Evolutionary conservation across 1,140 invertebrate genomes (phyloP).

Genomic region (Lucilia sericata): DNA sequence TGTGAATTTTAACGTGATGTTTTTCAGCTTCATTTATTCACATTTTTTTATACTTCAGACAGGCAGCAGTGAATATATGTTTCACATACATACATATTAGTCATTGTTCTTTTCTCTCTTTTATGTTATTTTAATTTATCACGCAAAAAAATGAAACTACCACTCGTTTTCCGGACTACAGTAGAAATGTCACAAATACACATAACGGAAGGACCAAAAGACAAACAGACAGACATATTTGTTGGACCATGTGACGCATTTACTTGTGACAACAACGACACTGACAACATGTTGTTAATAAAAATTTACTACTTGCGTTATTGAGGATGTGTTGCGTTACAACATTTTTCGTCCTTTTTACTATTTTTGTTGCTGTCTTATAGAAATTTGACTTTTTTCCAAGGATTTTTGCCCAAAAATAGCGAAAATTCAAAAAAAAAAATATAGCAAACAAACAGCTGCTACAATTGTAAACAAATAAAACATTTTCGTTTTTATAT

Average conservation of each 20-base stretch:
- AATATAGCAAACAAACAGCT: background rate
- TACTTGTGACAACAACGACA: background rate
- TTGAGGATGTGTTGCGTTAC: background rate
- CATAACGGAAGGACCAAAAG: background rate
- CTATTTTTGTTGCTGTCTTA: background rate
- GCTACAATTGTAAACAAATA: conserved; percentile 24
- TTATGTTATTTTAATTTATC: background rate
- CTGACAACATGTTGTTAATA: conserved; percentile 5
- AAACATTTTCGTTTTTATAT: background rate
- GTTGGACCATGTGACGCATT: background rate
- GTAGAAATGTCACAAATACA: background rate
- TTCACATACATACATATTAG: background rate
- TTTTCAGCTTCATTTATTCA: too few relatives aligned
- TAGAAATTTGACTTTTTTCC: background rate
- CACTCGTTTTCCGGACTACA: too few relatives aligned
- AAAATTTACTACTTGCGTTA: background rate
- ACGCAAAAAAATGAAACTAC: background rate
- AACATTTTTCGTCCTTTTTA: background rate
- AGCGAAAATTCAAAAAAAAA: background rate
- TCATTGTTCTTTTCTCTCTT: background rate
- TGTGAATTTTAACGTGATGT: too few relatives aligned
- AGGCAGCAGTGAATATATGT: too few relatives aligned
- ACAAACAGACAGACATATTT: background rate
- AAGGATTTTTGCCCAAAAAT: background rate
- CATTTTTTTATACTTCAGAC: too few relatives aligned